These are phyloP conservation scores for Apodemus agrarius DNA, from an alignment of 2,797 vertebrate genomes.

Conservation along the genomic window DNA sequence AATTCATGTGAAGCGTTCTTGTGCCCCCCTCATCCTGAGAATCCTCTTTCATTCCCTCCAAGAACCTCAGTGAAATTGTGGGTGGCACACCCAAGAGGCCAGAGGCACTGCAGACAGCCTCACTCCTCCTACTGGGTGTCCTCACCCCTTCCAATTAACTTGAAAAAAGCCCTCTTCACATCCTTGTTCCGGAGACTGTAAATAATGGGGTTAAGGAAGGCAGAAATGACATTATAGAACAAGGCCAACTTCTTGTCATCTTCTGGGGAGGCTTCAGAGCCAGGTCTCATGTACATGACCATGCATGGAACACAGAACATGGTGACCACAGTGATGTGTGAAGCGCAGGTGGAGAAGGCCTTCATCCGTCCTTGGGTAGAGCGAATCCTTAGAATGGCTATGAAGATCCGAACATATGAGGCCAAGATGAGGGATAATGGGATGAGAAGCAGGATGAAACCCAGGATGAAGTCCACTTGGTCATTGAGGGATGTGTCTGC, in stretches of 20 bases:
- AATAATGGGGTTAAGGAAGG: slow-evolving; percentile 76
- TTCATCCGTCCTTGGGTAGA: slow-evolving; percentile 63
- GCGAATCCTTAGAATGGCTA: slow-evolving; percentile 63
- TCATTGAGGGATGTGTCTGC: slow-evolving; percentile 75
- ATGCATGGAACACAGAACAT: slow-evolving; percentile 76
- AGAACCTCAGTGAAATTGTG: neutral
- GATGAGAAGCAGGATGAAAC: slow-evolving; percentile 74
- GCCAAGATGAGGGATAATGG: slow-evolving; percentile 72
- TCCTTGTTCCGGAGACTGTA: slow-evolving; percentile 79
- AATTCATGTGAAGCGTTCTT: neutral
- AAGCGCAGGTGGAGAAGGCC: slow-evolving; percentile 75
- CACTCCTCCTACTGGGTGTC: neutral
- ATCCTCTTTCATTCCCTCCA: neutral
- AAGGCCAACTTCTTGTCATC: slow-evolving; percentile 77
- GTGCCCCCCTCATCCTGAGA: neutral
- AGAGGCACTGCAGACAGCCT: neutral
- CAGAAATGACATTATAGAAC: slow-evolving; percentile 75
- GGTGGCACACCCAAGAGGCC: neutral
- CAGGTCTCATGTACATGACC: slow-evolving; percentile 79
- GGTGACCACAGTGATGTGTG: slow-evolving; percentile 75
- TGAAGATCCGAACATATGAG: slow-evolving; percentile 67
- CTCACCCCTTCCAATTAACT: slow-evolving; percentile 45
- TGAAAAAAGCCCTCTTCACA: slow-evolving; percentile 75
- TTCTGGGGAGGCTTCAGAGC: slow-evolving; percentile 68
- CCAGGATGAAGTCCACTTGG: slow-evolving; percentile 71